phyloP scores from a whole-genome alignment of 2,113 vertebrate species.

The Daubentonia madagascariensis region DNA sequence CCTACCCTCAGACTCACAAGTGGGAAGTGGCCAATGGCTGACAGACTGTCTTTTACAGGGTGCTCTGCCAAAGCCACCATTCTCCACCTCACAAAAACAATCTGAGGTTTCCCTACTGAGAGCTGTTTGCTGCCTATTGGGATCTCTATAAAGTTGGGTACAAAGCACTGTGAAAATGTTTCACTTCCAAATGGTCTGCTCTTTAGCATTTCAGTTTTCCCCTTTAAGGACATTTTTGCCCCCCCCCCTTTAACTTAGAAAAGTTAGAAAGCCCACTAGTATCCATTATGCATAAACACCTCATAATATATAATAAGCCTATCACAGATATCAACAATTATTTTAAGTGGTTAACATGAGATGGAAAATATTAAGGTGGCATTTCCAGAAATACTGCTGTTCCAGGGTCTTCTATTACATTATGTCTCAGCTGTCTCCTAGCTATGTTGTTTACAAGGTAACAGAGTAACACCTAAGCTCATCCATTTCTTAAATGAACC shows the following conservation, averaged over 20 bases:
- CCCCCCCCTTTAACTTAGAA: constrained; percentile 7
- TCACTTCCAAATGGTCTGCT: constrained; percentile 15
- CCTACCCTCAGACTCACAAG: neutral
- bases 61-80: constrained; percentile 9
- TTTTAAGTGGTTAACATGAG: neutral
- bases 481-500: constrained; percentile 34
- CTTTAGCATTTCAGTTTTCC: constrained; percentile 37
- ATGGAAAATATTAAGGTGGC: constrained; percentile 28
- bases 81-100: neutral
- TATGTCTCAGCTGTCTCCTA: neutral
- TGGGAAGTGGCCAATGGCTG: neutral
- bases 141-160: neutral
- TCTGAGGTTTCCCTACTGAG: neutral
- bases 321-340: neutral
- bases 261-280: neutral
- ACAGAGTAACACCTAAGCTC: constrained; percentile 5
- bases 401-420: neutral
- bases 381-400: constrained; percentile 1
- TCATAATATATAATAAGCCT: neutral
- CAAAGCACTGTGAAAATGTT: neutral
- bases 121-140: neutral
- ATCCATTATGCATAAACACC: neutral
- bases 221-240: neutral
- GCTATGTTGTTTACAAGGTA: constrained; percentile 17
- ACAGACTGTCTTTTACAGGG: neutral